Conservation (phyloP, 2,113 vertebrate species). For the Dolichotis patagonum region DNA sequence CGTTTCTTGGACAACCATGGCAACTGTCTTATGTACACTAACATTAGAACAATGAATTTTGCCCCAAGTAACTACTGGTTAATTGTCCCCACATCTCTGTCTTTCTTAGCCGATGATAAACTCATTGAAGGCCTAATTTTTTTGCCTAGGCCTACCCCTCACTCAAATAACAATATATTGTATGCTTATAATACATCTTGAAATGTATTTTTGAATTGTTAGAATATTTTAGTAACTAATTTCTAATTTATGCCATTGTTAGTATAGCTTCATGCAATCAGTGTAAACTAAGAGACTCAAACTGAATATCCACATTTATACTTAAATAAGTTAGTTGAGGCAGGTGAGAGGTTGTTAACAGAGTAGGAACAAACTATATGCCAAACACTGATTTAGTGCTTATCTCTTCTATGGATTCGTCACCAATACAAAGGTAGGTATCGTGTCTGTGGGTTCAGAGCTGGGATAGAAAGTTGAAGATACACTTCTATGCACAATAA, state of each 20-base stretch:
- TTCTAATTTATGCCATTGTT: not conserved
- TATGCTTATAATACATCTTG: not conserved
- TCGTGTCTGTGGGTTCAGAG: not conserved
- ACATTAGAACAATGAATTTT: not conserved
- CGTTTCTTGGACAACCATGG: not conserved
- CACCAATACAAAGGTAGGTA: not conserved
- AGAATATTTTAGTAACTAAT: conserved; percentile 40
- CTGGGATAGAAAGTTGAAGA: not conserved
- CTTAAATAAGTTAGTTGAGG: not conserved
- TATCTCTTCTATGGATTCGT: not conserved
- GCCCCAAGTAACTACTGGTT: not conserved
- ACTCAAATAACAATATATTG: not conserved
- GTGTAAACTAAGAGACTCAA: not conserved
- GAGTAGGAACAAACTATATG: not conserved
- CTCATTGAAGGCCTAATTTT: not conserved
- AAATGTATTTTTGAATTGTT: not conserved
- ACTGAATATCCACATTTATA: not conserved
- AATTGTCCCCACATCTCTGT: not conserved
- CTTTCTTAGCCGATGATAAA: not conserved
- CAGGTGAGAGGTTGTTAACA: not conserved
- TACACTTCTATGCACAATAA: not conserved
- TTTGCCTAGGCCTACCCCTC: not conserved
- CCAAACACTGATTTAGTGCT: not conserved
- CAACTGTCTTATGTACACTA: not conserved
- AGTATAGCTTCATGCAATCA: not conserved